A percentile compares a stretch with the other conserved stretches of the same genome.
Evolutionary conservation across 2,797 vertebrate species (phyloP).

Genomic region (Heliangelus exortis): DNA sequence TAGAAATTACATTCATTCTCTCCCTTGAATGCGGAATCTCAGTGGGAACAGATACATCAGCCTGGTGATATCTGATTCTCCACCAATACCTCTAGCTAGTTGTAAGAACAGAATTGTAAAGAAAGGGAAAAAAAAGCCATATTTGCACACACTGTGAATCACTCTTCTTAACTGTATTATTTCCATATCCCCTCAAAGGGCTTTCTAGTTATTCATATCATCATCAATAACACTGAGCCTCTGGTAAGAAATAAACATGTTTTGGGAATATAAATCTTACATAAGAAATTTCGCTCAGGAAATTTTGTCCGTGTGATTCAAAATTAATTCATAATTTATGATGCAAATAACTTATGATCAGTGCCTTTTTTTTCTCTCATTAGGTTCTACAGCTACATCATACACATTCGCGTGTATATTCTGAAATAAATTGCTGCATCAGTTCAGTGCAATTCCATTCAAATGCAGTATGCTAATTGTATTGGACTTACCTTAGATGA

Average conservation of each 20-base stretch:
- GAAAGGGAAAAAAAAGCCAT: background rate
- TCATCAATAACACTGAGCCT: background rate
- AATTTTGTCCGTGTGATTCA: background rate
- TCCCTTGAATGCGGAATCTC: background rate
- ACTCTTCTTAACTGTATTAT: background rate
- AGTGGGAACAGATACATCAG: background rate
- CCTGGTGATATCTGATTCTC: background rate
- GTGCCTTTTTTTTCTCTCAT: background rate
- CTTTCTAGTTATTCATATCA: background rate
- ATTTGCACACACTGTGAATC: background rate
- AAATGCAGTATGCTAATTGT: background rate
- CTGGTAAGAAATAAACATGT: background rate
- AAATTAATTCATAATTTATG: background rate
- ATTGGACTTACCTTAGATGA: background rate
- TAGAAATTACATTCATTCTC: background rate
- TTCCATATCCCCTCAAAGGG: background rate
- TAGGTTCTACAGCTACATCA: background rate
- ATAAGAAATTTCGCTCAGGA: background rate
- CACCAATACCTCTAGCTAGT: background rate
- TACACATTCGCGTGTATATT: background rate
- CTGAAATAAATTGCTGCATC: background rate
- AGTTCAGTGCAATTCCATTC: background rate
- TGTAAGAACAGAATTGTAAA: background rate
- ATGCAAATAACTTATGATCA: background rate
- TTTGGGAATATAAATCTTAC: background rate